A percentile compares a stretch with the other conserved stretches of the same genome.
Conservation (phyloP, 2,113 vertebrate species). For the Amphiprion percula region DNA sequence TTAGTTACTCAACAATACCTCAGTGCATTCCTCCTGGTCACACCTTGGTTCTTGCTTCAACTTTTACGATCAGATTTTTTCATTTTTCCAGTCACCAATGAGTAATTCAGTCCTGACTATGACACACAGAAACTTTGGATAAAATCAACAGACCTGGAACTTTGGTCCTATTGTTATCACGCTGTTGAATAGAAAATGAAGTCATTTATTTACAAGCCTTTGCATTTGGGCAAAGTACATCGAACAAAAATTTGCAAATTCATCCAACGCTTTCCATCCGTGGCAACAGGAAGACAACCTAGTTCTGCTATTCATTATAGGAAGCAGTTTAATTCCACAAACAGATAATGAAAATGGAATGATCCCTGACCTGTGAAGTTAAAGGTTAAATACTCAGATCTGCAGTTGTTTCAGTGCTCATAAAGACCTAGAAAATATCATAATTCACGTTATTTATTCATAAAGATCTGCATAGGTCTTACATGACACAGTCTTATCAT, state of each 20-base stretch:
- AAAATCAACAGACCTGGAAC: background rate
- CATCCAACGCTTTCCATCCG: too few relatives aligned
- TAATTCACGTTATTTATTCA: too few relatives aligned
- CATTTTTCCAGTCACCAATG: background rate
- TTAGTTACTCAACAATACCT: background rate
- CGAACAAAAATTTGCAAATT: background rate
- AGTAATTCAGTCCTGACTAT: background rate
- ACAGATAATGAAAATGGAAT: background rate
- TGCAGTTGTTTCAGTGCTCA: too few relatives aligned
- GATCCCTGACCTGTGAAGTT: too few relatives aligned
- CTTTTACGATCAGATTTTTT: background rate
- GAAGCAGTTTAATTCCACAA: conserved; percentile 46
- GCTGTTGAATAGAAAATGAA: background rate
- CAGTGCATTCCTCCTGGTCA: background rate
- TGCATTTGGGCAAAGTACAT: background rate
- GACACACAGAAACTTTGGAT: background rate
- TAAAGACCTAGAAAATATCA: too few relatives aligned
- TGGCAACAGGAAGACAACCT: background rate
- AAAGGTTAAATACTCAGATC: too few relatives aligned
- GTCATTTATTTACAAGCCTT: conserved; percentile 22
- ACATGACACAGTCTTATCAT: too few relatives aligned
- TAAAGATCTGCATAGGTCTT: too few relatives aligned
- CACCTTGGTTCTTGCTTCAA: background rate
- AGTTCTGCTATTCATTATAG: conserved; percentile 37
- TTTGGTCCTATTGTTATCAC: background rate